phyloP scores from a whole-genome alignment of 2,113 vertebrate species.

The Hydropotes inermis region DNA sequence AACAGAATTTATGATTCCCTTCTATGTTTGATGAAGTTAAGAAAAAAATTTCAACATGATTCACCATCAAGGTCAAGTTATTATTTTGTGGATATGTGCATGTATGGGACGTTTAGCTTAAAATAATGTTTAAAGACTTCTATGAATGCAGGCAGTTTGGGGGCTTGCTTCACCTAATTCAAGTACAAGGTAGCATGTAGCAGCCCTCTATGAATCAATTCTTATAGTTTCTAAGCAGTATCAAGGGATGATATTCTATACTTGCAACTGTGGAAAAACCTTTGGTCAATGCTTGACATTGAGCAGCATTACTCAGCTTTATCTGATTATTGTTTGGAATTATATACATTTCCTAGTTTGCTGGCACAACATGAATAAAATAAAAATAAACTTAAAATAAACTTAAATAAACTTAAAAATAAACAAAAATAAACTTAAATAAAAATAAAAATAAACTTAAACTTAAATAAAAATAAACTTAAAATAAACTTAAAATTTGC shows the following conservation, averaged over 20 bases:
- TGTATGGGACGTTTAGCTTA: constrained; percentile 45
- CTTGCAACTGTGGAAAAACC: background rate
- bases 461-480: too few relatives aligned
- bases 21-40: constrained; percentile 17
- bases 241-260: background rate
- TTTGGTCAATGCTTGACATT: background rate
- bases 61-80: constrained; percentile 62
- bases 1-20: constrained; percentile 54
- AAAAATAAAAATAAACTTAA: too few relatives aligned
- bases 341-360: background rate
- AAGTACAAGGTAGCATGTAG: background rate
- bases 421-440: too few relatives aligned
- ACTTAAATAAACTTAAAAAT: too few relatives aligned
- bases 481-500: background rate
- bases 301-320: background rate
- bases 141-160: constrained; percentile 37
- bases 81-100: constrained; percentile 70
- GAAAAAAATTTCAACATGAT: constrained; percentile 49
- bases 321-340: background rate
- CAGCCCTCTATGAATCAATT: background rate
- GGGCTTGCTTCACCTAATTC: constrained; percentile 30
- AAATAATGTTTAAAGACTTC: constrained; percentile 47
- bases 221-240: background rate
- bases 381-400: background rate
- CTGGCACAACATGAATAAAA: background rate